phyloP scores from a whole-genome alignment of 2,113 vertebrate species.

The human region GRCh38 chr18:56437001-56437500 shows the following conservation, averaged over 20 bases:
- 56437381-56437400: too few species aligned
- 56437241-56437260: background rate
- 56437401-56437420: too few species aligned
- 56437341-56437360: too few species aligned
- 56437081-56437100: constrained; percentile 7
- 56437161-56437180: constrained; percentile 48
- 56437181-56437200: background rate
- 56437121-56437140: background rate
- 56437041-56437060: constrained; percentile 34
- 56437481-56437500: too few species aligned
- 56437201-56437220: background rate
- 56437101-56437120: background rate
- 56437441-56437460: too few species aligned
- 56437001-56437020: constrained; percentile 1
- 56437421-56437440: too few species aligned
- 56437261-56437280: too few species aligned
- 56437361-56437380: too few species aligned
- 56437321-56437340: too few species aligned
- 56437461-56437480: too few species aligned
- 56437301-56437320: too few species aligned
- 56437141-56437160: background rate
- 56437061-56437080: constrained; percentile 13
- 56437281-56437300: too few species aligned
- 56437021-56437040: background rate
- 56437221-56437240: background rate